Conservation (phyloP, 2,113 vertebrate species). For the Uria aalge region DNA sequence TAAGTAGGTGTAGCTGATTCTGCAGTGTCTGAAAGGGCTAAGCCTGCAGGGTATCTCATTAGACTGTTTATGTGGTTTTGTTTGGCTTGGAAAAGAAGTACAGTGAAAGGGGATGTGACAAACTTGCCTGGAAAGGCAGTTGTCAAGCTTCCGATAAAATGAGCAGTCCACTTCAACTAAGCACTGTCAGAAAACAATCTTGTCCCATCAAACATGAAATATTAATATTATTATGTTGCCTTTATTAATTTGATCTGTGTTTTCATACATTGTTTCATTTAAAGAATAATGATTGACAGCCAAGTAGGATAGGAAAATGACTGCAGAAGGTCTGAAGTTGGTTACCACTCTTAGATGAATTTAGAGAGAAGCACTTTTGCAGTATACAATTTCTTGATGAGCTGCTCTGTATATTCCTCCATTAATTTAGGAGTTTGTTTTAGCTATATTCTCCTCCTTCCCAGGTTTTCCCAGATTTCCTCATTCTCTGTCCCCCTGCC, state of each 20-base stretch:
- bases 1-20: background rate
- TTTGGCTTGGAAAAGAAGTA: background rate
- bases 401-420: background rate
- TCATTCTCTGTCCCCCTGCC: accelerated
- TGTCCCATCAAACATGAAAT: background rate
- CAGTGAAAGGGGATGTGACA: background rate
- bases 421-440: background rate
- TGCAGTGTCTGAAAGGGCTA: background rate
- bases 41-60: background rate
- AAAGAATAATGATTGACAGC: background rate
- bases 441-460: background rate
- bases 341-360: background rate
- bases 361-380: background rate
- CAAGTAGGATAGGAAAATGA: background rate
- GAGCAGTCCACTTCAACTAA: background rate
- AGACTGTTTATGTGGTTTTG: background rate
- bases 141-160: background rate
- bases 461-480: background rate
- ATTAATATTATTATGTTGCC: background rate
- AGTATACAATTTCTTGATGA: background rate
- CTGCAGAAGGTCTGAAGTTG: background rate
- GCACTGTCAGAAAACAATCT: background rate
- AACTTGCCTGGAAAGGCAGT: background rate
- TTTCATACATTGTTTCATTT: background rate
- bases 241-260: background rate